Evolutionary conservation across 1,140 invertebrate species (phyloP).

Genomic region (Bombus sibiricus): DNA sequence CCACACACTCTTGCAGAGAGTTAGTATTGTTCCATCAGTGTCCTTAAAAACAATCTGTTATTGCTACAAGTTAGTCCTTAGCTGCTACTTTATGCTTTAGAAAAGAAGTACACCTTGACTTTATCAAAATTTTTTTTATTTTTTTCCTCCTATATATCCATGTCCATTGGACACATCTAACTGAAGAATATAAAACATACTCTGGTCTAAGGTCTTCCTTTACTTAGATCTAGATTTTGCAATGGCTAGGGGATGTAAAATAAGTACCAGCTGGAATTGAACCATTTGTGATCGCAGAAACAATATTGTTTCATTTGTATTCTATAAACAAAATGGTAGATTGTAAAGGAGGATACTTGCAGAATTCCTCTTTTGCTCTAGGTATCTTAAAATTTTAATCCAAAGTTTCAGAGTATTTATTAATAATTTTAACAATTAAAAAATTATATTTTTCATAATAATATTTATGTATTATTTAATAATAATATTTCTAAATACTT

Average conservation of each 20-base stretch:
- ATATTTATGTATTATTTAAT: too few species aligned
- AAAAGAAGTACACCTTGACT: conserved; percentile 35
- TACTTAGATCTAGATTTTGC: conserved; percentile 28
- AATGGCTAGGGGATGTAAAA: conserved; percentile 1
- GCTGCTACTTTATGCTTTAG: conserved; percentile 1
- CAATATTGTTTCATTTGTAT: neutral
- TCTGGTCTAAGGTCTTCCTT: conserved; percentile 19
- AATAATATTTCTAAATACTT: neutral
- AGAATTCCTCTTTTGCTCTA: neutral
- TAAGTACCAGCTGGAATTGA: neutral
- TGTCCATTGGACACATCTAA: conserved; percentile 39
- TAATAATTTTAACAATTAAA: neutral
- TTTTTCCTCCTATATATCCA: conserved; percentile 4
- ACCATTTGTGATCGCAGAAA: neutral
- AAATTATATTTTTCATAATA: neutral
- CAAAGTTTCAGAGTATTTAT: too few species aligned
- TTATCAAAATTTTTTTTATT: conserved; percentile 18
- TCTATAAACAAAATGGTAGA: neutral
- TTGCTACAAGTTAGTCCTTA: conserved; percentile 29
- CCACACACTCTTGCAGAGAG: neutral
- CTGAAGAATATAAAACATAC: conserved; percentile 27
- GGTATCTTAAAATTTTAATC: too few species aligned
- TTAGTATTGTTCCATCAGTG: conserved; percentile 20
- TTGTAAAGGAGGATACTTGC: neutral
- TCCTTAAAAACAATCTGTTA: conserved; percentile 18